Conservation (phyloP, 2,797 vertebrate species). For the Varecia variegata region DNA sequence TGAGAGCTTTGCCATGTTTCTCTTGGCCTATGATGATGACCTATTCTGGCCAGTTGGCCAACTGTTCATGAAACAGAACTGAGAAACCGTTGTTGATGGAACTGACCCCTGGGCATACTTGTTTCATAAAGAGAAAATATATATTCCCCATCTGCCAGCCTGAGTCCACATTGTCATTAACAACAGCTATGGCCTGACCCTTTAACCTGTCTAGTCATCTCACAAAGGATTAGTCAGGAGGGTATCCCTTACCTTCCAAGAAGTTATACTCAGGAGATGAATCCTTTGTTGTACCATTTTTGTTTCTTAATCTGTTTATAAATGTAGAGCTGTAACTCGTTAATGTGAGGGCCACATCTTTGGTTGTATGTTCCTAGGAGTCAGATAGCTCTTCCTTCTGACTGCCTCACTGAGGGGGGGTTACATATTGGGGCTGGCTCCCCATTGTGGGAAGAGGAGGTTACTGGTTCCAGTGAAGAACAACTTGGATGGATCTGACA, state of each 20-base stretch:
- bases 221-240: background rate
- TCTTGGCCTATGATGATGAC: background rate
- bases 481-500: background rate
- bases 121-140: background rate
- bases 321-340: background rate
- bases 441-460: background rate
- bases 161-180: background rate
- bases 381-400: background rate
- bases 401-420: background rate
- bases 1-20: background rate
- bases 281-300: background rate
- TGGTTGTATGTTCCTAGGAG: background rate
- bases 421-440: background rate
- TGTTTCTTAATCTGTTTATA: background rate
- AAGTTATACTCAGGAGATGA: background rate
- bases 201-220: background rate
- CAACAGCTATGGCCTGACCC: background rate
- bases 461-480: background rate
- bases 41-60: background rate
- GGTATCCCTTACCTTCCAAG: background rate
- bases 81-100: background rate
- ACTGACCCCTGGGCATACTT: background rate
- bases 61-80: background rate
- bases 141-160: background rate
- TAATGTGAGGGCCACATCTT: background rate